phyloP scores from a whole-genome alignment of 2,113 vertebrate species.

The Zingel zingel region DNA sequence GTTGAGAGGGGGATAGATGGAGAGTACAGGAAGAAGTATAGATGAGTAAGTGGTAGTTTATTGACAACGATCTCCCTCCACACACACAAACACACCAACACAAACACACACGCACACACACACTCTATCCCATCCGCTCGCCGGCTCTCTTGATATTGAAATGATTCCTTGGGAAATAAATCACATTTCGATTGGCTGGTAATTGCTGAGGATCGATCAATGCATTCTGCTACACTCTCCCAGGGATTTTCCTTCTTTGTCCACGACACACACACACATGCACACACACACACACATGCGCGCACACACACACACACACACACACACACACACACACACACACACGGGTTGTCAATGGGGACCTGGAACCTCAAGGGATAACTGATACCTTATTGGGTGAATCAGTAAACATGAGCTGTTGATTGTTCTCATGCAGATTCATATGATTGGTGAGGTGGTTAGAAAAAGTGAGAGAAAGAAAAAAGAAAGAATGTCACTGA shows the following conservation, averaged over 20 bases:
- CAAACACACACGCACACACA: constrained; percentile 25
- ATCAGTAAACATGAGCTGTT: constrained; percentile 83
- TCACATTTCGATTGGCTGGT: constrained; percentile 99
- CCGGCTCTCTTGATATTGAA: constrained; percentile 93
- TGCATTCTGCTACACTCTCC: constrained; percentile 75
- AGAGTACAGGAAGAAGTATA: constrained; percentile 61
- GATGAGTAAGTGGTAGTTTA: constrained; percentile 83
- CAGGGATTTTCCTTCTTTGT: constrained; percentile 76
- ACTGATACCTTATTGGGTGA: constrained; percentile 78
- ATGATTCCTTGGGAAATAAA: constrained; percentile 99
- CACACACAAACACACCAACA: constrained; percentile 29
- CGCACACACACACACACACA: constrained; percentile 29
- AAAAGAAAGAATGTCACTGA: not conserved
- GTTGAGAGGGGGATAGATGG: constrained; percentile 24
- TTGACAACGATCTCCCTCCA: constrained; percentile 88
- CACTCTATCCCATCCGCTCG: constrained; percentile 24
- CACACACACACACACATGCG: constrained; percentile 19
- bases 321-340: constrained; percentile 21
- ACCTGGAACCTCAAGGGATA: constrained; percentile 69
- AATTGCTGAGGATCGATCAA: constrained; percentile 98
- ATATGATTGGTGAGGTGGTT: constrained; percentile 46
- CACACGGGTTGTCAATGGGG: constrained; percentile 45
- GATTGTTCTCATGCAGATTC: constrained; percentile 80
- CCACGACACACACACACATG: constrained; percentile 30
- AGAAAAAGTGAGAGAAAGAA: not conserved